Evolutionary conservation across 2,113 vertebrate species (phyloP), one percentile per base, ranked within the genome.

Genomic region (Perognathus longimembris): DNA sequence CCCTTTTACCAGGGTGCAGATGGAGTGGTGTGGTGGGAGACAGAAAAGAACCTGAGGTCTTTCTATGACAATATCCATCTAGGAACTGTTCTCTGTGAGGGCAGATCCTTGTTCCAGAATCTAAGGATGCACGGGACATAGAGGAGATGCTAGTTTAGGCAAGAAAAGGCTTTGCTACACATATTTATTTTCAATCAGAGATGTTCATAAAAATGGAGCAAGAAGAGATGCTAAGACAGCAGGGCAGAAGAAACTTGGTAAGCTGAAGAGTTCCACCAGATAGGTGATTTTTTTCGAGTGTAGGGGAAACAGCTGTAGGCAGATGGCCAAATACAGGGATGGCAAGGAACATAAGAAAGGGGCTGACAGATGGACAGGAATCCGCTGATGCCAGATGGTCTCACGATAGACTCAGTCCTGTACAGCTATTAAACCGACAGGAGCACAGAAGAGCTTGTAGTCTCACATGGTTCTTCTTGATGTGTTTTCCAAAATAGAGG

Each of bases 311-410:
- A 82, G 79, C 63, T 61, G 40, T 74, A 85, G 79, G 75, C 34
- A 69, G 73, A 89, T 63, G 61, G 75, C 6, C 6, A 71, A 18
- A 0, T 42, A 64, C 24, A 61, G n/a, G 20, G 36, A 67, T 78
- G 70, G 57, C 38, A 75, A 92, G 87, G 82, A 85, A 30, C 4
- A 73, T 14, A 63, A 1, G 45, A 82, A 76, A 70, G 66, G 57
- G 40, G 57, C 20, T 66, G 64, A 88, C 40, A 34, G 24, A 54
- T 30, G 54, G 54, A 20, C 3, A 63, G 64, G 69, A 78, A 36
- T 88, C 28, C 34, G 83, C 36, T 50, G 70, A 95, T 4, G 50
- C 21, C 34, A 91, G 10, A 40, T 92, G 84, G 80, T 9, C 66
- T 76, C 42, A 15, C 7, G 17, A 4, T 40, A 36, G 36, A 67